These are phyloP conservation scores for Fukomys damarensis DNA, from an alignment of 2,113 vertebrate genomes.

Conservation along the genomic window DNA sequence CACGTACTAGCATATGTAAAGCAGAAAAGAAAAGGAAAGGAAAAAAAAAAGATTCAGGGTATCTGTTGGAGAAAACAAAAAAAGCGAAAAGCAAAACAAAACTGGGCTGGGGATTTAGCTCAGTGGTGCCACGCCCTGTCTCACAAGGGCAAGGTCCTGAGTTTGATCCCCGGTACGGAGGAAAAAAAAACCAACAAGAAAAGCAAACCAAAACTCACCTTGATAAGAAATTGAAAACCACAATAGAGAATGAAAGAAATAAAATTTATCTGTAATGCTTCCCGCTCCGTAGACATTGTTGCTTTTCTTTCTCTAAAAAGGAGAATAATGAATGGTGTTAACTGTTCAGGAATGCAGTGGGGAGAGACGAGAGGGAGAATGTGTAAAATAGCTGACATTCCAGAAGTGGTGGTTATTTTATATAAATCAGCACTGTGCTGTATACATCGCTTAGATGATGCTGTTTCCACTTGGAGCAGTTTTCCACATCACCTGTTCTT, in stretches of 20 bases:
- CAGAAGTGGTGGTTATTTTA: constrained; percentile 22
- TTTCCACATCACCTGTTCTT: constrained; percentile 19
- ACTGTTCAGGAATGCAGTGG: not conserved
- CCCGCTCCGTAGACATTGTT: not conserved
- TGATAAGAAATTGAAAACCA: constrained; percentile 11
- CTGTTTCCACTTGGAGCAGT: not conserved
- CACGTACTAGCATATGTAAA: not conserved
- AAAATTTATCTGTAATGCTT: not conserved
- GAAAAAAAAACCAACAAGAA: not conserved
- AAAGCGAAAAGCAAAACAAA: not conserved
- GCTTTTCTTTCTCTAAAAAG: constrained; percentile 17
- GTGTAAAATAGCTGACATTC: constrained; percentile 37
- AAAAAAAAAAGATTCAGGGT: not conserved
- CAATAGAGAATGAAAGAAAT: constrained; percentile 23
- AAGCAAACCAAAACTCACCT: not conserved
- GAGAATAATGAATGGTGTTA: not conserved
- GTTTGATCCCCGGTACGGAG: too few relatives aligned
- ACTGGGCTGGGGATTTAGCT: too few relatives aligned
- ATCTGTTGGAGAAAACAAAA: not conserved
- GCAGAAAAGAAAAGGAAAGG: too few relatives aligned
- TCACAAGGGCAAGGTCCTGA: too few relatives aligned
- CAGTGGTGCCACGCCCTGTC: too few relatives aligned
- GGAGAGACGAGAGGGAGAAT: not conserved
- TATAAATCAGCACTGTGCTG: not conserved
- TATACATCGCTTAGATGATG: not conserved